phyloP scores from a whole-genome alignment of 2,888 invertebrate species.

The Lithophane leautieri region DNA sequence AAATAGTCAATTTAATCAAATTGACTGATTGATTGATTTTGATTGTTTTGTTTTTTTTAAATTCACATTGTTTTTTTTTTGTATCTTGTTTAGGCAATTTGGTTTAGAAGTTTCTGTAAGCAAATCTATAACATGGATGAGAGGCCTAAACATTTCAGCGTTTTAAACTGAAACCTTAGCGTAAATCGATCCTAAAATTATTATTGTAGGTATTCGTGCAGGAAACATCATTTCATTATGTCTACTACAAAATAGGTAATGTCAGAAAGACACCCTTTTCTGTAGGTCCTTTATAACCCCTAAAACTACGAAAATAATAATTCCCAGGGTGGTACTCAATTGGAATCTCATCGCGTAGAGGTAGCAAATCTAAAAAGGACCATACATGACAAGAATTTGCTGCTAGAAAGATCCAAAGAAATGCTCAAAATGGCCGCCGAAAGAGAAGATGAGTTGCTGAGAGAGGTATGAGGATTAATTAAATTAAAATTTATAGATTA shows the following conservation, averaged over 20 bases:
- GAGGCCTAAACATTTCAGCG: no score
- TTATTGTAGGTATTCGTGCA: no score
- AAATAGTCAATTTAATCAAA: no score
- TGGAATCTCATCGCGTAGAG: slow-evolving; percentile 85
- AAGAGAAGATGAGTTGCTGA: slow-evolving; percentile 90
- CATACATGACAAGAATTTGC: slow-evolving; percentile 90
- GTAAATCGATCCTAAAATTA: no score
- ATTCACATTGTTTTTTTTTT: no score
- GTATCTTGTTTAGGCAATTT: neutral
- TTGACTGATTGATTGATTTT: no score
- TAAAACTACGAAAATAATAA: neutral
- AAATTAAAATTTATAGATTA: no score
- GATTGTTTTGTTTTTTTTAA: no score
- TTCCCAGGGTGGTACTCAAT: slow-evolving; percentile 76
- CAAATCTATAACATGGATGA: neutral
- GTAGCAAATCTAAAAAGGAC: slow-evolving; percentile 88
- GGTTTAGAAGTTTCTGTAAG: neutral
- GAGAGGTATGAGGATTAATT: slow-evolving; percentile 83
- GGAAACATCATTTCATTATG: no score
- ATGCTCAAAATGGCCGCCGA: slow-evolving; percentile 91
- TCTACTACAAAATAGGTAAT: neutral
- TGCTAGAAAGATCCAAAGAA: slow-evolving; percentile 91
- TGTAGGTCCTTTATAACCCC: no score
- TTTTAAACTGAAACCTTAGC: no score
- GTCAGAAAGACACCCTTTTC: neutral